A percentile compares a stretch with the other conserved stretches of the same genome.
These are phyloP conservation scores for Corythornis madagascariensis DNA, from an alignment of 2,113 vertebrate genomes.

Conservation along the genomic window DNA sequence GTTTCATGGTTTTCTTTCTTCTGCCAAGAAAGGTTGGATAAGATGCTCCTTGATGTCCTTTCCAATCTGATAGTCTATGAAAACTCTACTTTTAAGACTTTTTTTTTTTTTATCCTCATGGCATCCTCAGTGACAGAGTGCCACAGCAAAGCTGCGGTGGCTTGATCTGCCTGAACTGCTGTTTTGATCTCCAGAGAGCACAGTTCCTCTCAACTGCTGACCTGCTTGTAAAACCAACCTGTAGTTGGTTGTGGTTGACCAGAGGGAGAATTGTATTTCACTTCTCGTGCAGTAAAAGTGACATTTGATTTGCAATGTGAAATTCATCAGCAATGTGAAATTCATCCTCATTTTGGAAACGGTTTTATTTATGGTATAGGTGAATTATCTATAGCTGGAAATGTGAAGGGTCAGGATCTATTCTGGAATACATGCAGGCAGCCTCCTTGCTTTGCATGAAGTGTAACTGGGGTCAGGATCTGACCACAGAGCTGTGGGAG, in stretches of 20 bases:
- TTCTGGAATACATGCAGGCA: not conserved
- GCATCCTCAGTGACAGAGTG: not conserved
- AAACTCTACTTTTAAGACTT: accelerated
- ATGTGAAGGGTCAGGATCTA: not conserved
- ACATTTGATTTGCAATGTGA: not conserved
- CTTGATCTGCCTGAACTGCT: not conserved
- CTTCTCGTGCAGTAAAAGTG: not conserved
- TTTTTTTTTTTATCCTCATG: accelerated
- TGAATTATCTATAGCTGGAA: not conserved
- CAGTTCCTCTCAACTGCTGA: not conserved
- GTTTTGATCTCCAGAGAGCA: not conserved
- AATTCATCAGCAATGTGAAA: slow-evolving; percentile 2
- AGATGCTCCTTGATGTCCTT: not conserved
- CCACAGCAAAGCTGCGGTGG: not conserved
- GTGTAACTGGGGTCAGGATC: not conserved
- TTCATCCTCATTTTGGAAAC: not conserved
- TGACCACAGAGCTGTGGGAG: slow-evolving; percentile 14
- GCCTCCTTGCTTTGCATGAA: not conserved
- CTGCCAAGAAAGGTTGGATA: not conserved
- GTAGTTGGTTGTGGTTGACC: not conserved
- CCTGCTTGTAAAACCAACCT: not conserved
- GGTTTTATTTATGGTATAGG: not conserved
- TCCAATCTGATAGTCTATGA: not conserved
- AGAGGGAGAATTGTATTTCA: slow-evolving; percentile 14
- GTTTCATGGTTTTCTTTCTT: not conserved